These are phyloP conservation scores for Yasuhikotakia modesta DNA, from an alignment of 2,797 vertebrate genomes.

Conservation along the genomic window DNA sequence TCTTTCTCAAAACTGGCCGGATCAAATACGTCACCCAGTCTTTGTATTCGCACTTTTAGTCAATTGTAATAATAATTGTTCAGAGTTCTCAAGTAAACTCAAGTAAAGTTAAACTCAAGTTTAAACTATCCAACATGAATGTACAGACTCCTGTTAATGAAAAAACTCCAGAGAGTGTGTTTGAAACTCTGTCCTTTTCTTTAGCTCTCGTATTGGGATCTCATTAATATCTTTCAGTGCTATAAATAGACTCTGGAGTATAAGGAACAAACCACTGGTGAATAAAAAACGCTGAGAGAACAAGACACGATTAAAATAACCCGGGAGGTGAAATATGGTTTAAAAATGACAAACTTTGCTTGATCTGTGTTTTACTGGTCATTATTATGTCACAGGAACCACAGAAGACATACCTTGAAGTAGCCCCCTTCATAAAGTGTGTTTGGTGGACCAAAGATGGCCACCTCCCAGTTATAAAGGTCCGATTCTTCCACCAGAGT, in stretches of 20 bases:
- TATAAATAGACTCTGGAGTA: constrained; percentile 73
- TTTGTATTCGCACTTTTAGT: not conserved
- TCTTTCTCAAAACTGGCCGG: constrained; percentile 48
- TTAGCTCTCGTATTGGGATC: constrained; percentile 63
- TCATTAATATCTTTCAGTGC: constrained; percentile 73
- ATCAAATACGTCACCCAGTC: constrained; percentile 16
- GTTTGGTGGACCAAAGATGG: constrained; percentile 94
- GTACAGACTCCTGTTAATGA: not conserved
- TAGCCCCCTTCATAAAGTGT: constrained; percentile 93
- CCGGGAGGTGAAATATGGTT: constrained; percentile 1
- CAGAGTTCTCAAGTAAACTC: too few relatives aligned
- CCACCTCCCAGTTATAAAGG: constrained; percentile 96
- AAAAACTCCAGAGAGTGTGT: constrained; percentile 31
- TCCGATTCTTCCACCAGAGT: constrained; percentile 93
- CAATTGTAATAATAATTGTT: not conserved
- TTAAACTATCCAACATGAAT: not conserved
- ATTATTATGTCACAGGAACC: not conserved
- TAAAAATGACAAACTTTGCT: not conserved
- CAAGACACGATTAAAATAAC: constrained; percentile 39
- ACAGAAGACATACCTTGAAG: constrained; percentile 85
- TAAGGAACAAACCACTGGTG: constrained; percentile 65
- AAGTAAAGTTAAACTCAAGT: not conserved
- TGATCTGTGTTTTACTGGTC: not conserved
- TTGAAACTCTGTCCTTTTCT: constrained; percentile 62
- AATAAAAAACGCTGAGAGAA: constrained; percentile 29